Base-by-base conservation (phyloP, 2,888 invertebrate genomes). In the Hyppa rectilinea region DNA sequence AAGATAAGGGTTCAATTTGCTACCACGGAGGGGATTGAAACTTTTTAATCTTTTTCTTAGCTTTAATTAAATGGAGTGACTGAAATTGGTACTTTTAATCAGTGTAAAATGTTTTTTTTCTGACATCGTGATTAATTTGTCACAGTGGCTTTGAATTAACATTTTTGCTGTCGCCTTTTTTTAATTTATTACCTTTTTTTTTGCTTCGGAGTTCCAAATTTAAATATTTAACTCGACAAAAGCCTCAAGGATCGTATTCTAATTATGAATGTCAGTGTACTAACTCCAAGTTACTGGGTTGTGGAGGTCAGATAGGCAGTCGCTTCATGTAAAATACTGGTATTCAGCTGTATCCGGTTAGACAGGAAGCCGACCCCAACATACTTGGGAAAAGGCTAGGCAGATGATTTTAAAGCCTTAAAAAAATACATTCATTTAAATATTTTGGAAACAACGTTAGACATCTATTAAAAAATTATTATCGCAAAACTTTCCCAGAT, bases 1-100 rank as follows among this genome's bases (percentile, higher is more conserved):
- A 36, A 61, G 80, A 77, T 77, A 55, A 59, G 43, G 14, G 40
- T 17, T 49, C 61, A 62, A 77, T 67, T 77, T 50, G 17, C 5
- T 20, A 26, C 23, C 26, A 4, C 23, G 31, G 29, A 53, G 49
- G 36, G 50, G 34, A n/a, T 47, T 9, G 0, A 12, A 52, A 68
- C 60, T 80, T 78, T 68, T 47, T 26, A 68, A 75, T 68, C 40
- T 45, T 31, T 36, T 64, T 40, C 6, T 59, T 12, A 47, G 29
- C 36, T 60, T 60, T 43, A n/a, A 68, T 60, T 80, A 47, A 75
- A 43, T 26, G 40, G 47, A 73, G 49, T 45, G 12, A 4, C 40
- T 26, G 2, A 29, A 50, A 50, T 49, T 68, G 2, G 5, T 47
- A 9, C 52, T 75, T 63, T 56, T 78, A 69, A 78, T 80, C 59